These are phyloP conservation scores for Enteromius treurensis DNA, from an alignment of 2,797 vertebrate species.

Conservation along the genomic window DNA sequence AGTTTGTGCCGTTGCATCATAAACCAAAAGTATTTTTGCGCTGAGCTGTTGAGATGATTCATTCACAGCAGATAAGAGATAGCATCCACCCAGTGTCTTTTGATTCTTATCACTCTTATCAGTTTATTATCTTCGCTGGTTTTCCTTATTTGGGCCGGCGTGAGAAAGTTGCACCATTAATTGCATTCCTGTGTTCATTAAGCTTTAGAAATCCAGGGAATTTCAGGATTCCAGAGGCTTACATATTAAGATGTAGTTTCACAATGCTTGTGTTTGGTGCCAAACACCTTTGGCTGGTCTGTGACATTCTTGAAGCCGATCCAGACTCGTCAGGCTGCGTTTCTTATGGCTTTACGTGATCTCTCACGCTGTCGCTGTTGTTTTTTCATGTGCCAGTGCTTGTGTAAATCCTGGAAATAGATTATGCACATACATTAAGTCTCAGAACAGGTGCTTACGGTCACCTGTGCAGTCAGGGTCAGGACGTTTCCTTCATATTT, in stretches of 20 bases:
- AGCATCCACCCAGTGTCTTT: neutral
- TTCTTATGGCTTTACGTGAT: neutral
- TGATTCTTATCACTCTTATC: neutral
- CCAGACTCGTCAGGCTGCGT: neutral
- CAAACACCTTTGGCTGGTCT: neutral
- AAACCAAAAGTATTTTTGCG: neutral
- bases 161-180: slow-evolving; percentile 2
- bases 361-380: neutral
- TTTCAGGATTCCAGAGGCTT: slow-evolving; percentile 27
- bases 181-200: slow-evolving; percentile 16
- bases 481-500: neutral
- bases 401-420: neutral
- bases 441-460: slow-evolving; percentile 6
- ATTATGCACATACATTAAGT: neutral
- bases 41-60: neutral
- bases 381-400: neutral
- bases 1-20: slow-evolving; percentile 8
- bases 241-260: slow-evolving; percentile 5
- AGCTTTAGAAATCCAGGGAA: neutral
- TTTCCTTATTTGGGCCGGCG: slow-evolving; percentile 9
- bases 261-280: neutral
- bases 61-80: neutral
- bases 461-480: neutral
- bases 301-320: neutral
- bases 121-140: neutral